phyloP scores from a whole-genome alignment of 1,140 invertebrate species.

The Eumeta japonica region DNA sequence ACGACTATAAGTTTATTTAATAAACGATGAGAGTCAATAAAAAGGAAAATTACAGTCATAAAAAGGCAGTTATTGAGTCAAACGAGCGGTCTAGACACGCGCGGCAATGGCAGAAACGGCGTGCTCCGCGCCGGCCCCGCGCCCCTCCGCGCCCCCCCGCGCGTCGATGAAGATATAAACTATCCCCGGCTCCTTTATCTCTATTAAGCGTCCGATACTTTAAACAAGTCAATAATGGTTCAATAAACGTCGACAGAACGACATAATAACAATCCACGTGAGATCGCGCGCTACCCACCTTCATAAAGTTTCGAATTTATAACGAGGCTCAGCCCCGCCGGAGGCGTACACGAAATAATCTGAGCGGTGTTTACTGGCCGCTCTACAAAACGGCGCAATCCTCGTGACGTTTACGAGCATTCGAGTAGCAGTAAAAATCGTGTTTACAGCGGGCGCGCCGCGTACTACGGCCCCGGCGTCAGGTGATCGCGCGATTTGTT shows the following conservation, averaged over 20 bases:
- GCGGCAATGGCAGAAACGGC: conserved; percentile 8
- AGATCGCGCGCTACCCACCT: conserved; percentile 22
- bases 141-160: not conserved
- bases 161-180: conserved; percentile 46
- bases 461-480: conserved; percentile 1
- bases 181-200: conserved; percentile 51
- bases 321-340: conserved; percentile 42
- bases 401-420: conserved; percentile 53
- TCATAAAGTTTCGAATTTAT: conserved; percentile 54
- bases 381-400: conserved; percentile 51
- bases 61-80: conserved; percentile 23
- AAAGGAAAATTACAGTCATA: conserved; percentile 49
- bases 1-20: no score
- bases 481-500: no score
- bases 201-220: conserved; percentile 51
- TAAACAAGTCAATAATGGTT: conserved; percentile 55
- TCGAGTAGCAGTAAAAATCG: conserved; percentile 55
- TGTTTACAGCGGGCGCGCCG: conserved; percentile 38
- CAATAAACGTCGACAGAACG: conserved; percentile 52
- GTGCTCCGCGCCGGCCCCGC: not conserved
- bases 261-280: conserved; percentile 52
- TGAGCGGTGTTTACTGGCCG: conserved; percentile 49
- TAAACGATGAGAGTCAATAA: no score
- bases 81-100: conserved; percentile 32
- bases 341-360: conserved; percentile 52